Conservation (phyloP, 2,113 vertebrate species). For the Amphiprion ocellaris region DNA sequence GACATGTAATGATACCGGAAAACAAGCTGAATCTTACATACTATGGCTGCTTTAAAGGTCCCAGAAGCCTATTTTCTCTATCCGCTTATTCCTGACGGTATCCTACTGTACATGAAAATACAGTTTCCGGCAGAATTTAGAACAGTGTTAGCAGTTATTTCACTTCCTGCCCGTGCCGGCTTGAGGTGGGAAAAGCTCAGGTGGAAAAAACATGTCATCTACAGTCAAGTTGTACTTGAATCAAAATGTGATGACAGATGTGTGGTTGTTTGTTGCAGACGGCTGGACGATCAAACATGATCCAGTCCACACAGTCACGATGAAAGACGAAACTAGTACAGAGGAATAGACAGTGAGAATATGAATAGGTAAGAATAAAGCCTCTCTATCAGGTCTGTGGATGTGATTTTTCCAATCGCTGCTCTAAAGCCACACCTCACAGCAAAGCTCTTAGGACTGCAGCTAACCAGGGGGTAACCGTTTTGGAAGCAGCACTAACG, state of each 20-base stretch:
- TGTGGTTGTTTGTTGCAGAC: background rate
- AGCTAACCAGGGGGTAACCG: slow-evolving; percentile 15
- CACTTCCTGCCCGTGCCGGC: too few species aligned
- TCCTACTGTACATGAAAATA: too few species aligned
- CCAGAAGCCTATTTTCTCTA: too few species aligned
- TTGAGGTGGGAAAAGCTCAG: too few species aligned
- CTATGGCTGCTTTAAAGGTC: too few species aligned
- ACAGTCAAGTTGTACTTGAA: too few species aligned
- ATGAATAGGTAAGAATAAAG: slow-evolving; percentile 16
- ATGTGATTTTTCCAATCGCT: slow-evolving; percentile 4
- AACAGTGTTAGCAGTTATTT: too few species aligned
- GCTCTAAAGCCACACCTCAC: slow-evolving; percentile 32
- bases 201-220: too few species aligned
- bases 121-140: background rate
- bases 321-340: background rate
- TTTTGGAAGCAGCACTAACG: slow-evolving; percentile 46
- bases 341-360: background rate
- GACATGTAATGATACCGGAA: too few species aligned
- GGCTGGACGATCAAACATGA: background rate
- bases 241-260: background rate
- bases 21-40: too few species aligned
- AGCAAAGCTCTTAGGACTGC: slow-evolving; percentile 32
- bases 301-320: background rate
- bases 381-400: background rate
- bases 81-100: too few species aligned